A percentile compares a stretch with the other conserved stretches of the same genome.
phyloP scores from a whole-genome alignment of 2,888 invertebrate genomes.

The Blera fallax region DNA sequence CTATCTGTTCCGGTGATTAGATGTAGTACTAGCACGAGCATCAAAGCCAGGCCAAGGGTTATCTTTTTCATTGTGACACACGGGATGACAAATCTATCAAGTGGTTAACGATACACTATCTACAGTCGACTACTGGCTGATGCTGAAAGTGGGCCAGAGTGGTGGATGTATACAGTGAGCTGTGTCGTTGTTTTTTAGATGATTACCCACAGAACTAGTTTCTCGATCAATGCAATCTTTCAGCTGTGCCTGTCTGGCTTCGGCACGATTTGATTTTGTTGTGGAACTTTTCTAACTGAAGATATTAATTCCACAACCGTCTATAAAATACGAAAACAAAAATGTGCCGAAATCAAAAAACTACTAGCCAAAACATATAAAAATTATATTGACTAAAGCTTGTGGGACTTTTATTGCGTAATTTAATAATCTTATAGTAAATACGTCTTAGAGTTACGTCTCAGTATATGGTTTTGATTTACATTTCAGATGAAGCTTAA shows the following conservation, averaged over 20 bases:
- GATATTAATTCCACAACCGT: constrained; percentile 38
- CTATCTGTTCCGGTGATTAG: constrained; percentile 25
- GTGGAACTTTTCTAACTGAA: constrained; percentile 54
- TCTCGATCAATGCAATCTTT: constrained; percentile 57
- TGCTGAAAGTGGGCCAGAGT: constrained; percentile 40
- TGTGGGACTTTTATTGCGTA: constrained; percentile 39
- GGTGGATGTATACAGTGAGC: constrained; percentile 44
- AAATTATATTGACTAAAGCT: constrained; percentile 32
- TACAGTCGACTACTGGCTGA: constrained; percentile 53
- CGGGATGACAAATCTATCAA: constrained; percentile 48
- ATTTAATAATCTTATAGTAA: constrained; percentile 36
- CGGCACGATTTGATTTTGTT: constrained; percentile 34
- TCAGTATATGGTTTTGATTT: constrained; percentile 20
- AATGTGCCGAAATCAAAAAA: constrained; percentile 5
- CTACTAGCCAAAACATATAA: constrained; percentile 20
- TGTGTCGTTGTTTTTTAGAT: constrained; percentile 15
- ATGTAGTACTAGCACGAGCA: constrained; percentile 14
- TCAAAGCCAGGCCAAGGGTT: constrained; percentile 30
- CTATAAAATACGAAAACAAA: constrained; percentile 51
- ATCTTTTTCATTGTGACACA: constrained; percentile 48
- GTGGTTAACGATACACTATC: constrained; percentile 63
- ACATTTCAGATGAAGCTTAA: constrained; percentile 12
- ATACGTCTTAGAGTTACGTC: constrained; percentile 25
- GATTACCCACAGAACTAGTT: constrained; percentile 67
- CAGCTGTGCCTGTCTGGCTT: constrained; percentile 41